A percentile compares a stretch with the other conserved stretches of the same genome.
phyloP scores from a whole-genome alignment of 1,140 invertebrate species.

The Pachyrhynchus sulphureomaculatus region DNA sequence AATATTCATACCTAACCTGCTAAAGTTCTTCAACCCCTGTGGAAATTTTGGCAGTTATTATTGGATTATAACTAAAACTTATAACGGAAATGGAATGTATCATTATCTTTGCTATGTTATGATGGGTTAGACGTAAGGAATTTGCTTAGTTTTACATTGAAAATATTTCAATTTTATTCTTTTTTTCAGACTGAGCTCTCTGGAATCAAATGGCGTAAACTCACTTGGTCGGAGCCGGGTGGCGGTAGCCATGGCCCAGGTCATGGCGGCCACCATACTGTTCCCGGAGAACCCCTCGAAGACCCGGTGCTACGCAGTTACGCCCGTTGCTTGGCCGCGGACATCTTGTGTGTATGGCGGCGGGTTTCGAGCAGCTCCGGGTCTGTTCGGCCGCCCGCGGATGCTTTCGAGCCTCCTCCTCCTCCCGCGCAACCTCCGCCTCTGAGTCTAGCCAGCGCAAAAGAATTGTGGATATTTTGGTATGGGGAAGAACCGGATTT shows the following conservation, averaged over 20 bases:
- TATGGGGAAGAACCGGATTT: conserved; percentile 96
- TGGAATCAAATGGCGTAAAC: conserved; percentile 98
- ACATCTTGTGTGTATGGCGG: conserved; percentile 96
- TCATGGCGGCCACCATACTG: conserved; percentile 46
- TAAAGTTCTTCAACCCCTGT: too few relatives aligned
- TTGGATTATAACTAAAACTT: too few relatives aligned
- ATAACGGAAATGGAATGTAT: too few relatives aligned
- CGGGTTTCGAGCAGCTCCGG: conserved; percentile 59
- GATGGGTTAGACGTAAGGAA: too few relatives aligned
- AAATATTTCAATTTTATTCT: too few relatives aligned
- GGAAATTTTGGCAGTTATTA: too few relatives aligned
- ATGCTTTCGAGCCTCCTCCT: conserved; percentile 61
- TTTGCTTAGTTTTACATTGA: too few relatives aligned
- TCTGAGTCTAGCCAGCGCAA: conserved; percentile 75
- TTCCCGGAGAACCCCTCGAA: conserved; percentile 71
- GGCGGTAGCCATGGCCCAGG: conserved; percentile 52
- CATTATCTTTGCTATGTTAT: too few relatives aligned
- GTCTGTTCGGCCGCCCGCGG: conserved; percentile 59
- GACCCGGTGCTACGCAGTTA: conserved; percentile 93
- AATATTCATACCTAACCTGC: too few relatives aligned
- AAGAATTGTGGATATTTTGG: conserved; percentile 99
- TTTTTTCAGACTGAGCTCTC: conserved; percentile 89
- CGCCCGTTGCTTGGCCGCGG: conserved; percentile 87
- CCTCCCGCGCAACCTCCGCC: conserved; percentile 61
- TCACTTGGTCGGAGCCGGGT: conserved; percentile 76